Evolutionary conservation across 2,113 vertebrate genomes (phyloP).

Genomic region (Callipepla squamata): DNA sequence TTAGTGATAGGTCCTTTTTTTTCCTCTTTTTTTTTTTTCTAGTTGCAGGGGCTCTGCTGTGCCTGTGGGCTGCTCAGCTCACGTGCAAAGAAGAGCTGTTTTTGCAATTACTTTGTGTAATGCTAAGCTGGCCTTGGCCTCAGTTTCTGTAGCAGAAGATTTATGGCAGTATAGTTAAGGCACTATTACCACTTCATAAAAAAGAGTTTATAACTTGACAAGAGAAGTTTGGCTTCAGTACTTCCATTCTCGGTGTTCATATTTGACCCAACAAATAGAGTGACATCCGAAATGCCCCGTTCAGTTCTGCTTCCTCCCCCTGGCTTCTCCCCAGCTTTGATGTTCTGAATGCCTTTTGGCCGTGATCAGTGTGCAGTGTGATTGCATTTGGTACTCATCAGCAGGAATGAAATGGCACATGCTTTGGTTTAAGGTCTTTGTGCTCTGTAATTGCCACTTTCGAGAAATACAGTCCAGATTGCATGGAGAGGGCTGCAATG

Average conservation of each 20-base stretch:
- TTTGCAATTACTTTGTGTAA: neutral
- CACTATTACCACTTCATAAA: slow-evolving; percentile 23
- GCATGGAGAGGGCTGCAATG: neutral
- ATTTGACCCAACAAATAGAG: neutral
- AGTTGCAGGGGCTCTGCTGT: neutral
- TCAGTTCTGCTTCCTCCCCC: neutral
- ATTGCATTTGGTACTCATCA: neutral
- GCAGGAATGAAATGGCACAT: neutral
- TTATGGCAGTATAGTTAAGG: slow-evolving; percentile 18
- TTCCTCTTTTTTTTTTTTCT: accelerated
- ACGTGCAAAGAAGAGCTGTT: neutral
- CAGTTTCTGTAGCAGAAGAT: neutral
- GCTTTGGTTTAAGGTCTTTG: neutral
- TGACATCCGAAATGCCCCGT: neutral
- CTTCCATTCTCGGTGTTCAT: neutral
- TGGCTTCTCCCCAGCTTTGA: neutral
- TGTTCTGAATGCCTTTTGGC: neutral
- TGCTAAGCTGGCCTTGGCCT: slow-evolving; percentile 11
- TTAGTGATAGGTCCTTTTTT: neutral
- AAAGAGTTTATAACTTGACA: neutral
- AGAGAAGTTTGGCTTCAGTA: neutral
- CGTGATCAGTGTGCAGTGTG: neutral
- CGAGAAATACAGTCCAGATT: neutral
- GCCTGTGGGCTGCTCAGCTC: neutral
- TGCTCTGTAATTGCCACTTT: neutral